Conservation (phyloP, 2,797 vertebrate species). For the Gallirallus australis region DNA sequence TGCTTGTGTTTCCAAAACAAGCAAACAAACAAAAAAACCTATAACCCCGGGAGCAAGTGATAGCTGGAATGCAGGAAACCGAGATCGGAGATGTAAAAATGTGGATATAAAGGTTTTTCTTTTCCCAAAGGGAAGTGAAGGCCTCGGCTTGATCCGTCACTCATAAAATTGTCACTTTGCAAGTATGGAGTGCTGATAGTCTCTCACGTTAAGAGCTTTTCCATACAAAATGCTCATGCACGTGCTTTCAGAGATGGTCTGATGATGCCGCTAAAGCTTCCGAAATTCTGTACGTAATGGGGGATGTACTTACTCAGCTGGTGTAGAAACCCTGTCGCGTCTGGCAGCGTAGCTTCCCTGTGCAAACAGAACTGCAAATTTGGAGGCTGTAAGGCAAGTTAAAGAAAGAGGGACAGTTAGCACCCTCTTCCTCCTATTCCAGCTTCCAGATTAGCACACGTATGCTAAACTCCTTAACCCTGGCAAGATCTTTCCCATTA, state of each 20-base stretch:
- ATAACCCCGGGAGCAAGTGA: not conserved
- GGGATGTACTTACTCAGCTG: not conserved
- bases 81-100: slow-evolving; percentile 12
- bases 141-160: not conserved
- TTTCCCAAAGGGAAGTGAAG: not conserved
- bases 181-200: not conserved
- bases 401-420: not conserved
- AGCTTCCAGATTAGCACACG: not conserved
- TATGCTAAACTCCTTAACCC: not conserved
- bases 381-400: not conserved
- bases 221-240: not conserved
- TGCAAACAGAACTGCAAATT: not conserved
- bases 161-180: not conserved
- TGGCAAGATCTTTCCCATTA: not conserved
- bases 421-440: not conserved
- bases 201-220: not conserved
- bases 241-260: not conserved
- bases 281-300: not conserved
- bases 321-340: not conserved
- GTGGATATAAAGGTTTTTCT: not conserved
- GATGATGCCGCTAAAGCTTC: not conserved
- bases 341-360: not conserved
- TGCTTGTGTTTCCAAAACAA: slow-evolving; percentile 62
- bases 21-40: slow-evolving; percentile 41
- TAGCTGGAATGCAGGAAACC: slow-evolving; percentile 31